phyloP scores from a whole-genome alignment of 30 jellyfish, hydroid and myxozoan species.

The Cassiopea xamachana region DNA sequence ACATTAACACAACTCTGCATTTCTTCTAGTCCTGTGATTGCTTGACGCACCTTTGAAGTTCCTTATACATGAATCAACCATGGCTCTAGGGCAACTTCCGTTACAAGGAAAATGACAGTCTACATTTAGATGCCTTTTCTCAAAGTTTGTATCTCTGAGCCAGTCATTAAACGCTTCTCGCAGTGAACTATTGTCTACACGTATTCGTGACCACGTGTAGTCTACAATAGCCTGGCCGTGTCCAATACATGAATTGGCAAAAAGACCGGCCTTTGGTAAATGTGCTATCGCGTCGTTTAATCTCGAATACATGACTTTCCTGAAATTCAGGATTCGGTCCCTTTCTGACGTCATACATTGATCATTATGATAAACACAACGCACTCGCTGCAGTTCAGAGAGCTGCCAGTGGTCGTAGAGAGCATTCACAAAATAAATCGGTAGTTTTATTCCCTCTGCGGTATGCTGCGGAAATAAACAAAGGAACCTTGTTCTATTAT shows the following conservation, averaged over 20 bases:
- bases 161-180: conserved; percentile 81
- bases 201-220: conserved; percentile 92
- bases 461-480: conserved; percentile 90
- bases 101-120: conserved; percentile 95
- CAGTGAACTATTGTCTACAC: conserved; percentile 69
- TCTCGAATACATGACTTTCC: conserved; percentile 74
- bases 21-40: conserved; percentile 59
- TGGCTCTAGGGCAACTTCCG: conserved; percentile 91
- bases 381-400: conserved; percentile 85
- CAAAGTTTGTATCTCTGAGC: conserved; percentile 50
- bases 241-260: conserved; percentile 95
- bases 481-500: conserved; percentile 31
- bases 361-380: conserved; percentile 80
- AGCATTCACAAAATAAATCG: conserved; percentile 83
- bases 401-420: conserved; percentile 97
- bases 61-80: conserved; percentile 85
- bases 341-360: conserved; percentile 69
- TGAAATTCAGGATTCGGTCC: conserved; percentile 74
- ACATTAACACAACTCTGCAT: conserved; percentile 84
- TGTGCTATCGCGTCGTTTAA: conserved; percentile 41
- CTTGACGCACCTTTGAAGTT: conserved; percentile 80
- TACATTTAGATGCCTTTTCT: conserved; percentile 43
- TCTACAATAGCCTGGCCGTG: conserved; percentile 97
- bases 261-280: conserved; percentile 73
- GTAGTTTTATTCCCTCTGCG: conserved; percentile 47